phyloP scores from a whole-genome alignment of 2,888 invertebrate genomes.

The Calliphora vomitoria region DNA sequence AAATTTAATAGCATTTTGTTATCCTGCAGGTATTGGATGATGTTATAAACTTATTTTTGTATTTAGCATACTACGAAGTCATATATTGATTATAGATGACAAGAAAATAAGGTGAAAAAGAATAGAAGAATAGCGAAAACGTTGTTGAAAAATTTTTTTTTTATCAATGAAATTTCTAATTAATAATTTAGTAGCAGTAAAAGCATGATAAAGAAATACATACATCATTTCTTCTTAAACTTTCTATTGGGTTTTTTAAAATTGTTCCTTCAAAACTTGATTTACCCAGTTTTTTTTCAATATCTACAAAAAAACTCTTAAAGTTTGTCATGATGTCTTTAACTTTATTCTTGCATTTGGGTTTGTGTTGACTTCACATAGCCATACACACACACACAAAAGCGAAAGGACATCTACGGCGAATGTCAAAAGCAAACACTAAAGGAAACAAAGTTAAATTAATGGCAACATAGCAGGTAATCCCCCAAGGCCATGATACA shows the following conservation, averaged over 20 bases:
- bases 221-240: no score
- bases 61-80: neutral
- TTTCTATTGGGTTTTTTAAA: no score
- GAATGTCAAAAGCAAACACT: constrained; percentile 66
- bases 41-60: neutral
- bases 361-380: constrained; percentile 33
- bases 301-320: neutral
- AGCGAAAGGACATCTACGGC: constrained; percentile 59
- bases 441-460: constrained; percentile 71
- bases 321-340: neutral
- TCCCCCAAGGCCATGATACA: constrained; percentile 56
- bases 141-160: neutral
- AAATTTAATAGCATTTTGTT: constrained; percentile 26
- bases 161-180: no score
- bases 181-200: no score
- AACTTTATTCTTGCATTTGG: neutral
- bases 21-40: constrained; percentile 17
- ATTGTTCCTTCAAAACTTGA: no score
- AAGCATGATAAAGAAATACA: no score
- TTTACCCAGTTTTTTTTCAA: no score
- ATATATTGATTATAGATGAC: neutral
- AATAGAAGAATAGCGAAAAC: neutral
- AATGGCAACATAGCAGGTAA: constrained; percentile 67
- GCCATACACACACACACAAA: neutral
- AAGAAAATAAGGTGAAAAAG: constrained; percentile 8